Evolutionary conservation across 2,113 vertebrate species (phyloP).

Genomic region (Helogale parvula): DNA sequence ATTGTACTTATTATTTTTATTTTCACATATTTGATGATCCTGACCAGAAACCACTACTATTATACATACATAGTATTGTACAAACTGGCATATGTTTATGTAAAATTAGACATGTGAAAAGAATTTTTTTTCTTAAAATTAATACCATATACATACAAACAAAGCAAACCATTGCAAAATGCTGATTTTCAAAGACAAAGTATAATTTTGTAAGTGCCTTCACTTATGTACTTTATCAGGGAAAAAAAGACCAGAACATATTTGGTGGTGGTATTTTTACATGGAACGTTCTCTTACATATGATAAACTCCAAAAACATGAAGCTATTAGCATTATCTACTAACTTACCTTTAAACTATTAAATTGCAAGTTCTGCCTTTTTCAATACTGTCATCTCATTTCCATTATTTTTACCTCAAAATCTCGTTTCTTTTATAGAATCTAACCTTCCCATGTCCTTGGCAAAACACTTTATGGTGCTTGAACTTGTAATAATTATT

Average conservation of each 20-base stretch:
- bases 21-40: constrained; percentile 6
- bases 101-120: background rate
- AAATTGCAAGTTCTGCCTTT: constrained; percentile 77
- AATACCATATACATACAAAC: background rate
- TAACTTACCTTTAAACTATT: constrained; percentile 81
- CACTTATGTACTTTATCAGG: background rate
- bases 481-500: constrained; percentile 83
- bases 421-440: constrained; percentile 83
- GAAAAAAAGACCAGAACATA: constrained; percentile 71
- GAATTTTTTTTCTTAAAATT: constrained; percentile 12
- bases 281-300: constrained; percentile 78
- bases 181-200: background rate
- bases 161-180: background rate
- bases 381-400: constrained; percentile 79
- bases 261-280: constrained; percentile 69
- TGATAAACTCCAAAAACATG: constrained; percentile 79
- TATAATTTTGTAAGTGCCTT: background rate
- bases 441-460: constrained; percentile 81
- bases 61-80: background rate
- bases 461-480: constrained; percentile 78
- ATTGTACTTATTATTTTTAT: background rate
- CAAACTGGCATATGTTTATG: background rate
- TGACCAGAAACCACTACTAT: background rate
- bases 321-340: constrained; percentile 78
- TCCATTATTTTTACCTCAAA: constrained; percentile 82